Base-by-base conservation (phyloP, 2,113 vertebrate species). In the Psittacula cyanocephala region DNA sequence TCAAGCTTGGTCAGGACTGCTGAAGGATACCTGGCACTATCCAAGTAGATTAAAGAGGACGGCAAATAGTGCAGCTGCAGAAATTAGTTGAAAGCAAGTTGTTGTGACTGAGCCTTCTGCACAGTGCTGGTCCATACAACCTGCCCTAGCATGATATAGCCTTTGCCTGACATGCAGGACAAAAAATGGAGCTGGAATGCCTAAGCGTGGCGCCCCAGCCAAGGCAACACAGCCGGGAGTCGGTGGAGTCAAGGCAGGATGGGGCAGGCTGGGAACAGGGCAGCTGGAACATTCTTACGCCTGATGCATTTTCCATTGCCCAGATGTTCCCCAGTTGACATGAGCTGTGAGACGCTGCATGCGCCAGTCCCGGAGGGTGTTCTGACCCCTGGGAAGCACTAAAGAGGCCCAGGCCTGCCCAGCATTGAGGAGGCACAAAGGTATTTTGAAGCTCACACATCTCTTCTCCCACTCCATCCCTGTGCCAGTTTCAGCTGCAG, bases 251-350 rank as follows among this genome's bases (percentile, higher is more conserved):
- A 53, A 86, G 71, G 72, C 91, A 63, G 80, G 46, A 93, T 1
- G 27, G 91, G 62, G 50, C 88, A 95, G 86, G 80, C 93, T 93
- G 95, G 69, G 92, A 93, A 37, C 4, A 0, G 89, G 81, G 63
- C 65, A 89, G 89, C 74, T 67, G 75, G 49, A 95, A 86, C 92
- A 92, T 96, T 94, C 86, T 86, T 92, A 29, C 37, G 82, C 47
- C 47, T 95, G 77, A 81, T 93, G 83, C 28, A 72, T 96, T 96
- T 92, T 95, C 92, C 91, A 72, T 18, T 76, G 82, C 69, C 92
- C 95, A 96, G 88, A 96, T 96, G 95, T 96, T 96, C 52, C 70
- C 75, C 77, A 96, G 88, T 96, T 86, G 70, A 64, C 88, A 91
- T 2, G 14, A 91, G 88, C 83, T 88, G 60, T 6, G 19, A 88